Percentiles rank a stretch among this genome's conserved stretches.
Conservation (phyloP, 2,797 vertebrate genomes). For the Crax fasciolata region DNA sequence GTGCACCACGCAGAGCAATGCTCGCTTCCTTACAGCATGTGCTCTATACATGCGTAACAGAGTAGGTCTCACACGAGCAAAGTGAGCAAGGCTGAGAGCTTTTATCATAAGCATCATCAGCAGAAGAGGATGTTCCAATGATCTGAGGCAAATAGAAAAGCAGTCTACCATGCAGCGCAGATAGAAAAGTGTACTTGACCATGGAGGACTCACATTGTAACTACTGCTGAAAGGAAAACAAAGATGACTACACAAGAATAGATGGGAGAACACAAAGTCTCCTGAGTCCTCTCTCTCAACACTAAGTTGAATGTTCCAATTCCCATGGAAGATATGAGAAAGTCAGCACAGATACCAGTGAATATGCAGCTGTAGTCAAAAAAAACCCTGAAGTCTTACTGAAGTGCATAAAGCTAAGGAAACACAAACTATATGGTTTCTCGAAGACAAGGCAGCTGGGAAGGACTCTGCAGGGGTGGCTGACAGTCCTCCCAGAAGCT, state of each 20-base stretch:
- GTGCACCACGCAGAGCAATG: neutral
- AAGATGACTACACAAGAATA: neutral
- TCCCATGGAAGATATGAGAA: neutral
- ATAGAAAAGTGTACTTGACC: neutral
- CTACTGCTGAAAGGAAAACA: neutral
- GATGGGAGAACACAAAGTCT: neutral
- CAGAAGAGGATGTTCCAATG: neutral
- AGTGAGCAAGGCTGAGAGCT: neutral
- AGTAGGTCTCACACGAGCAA: neutral
- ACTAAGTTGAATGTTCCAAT: neutral
- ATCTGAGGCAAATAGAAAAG: neutral
- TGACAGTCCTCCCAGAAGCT: neutral
- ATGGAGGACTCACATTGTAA: neutral
- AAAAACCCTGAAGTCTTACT: neutral
- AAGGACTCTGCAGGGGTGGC: neutral
- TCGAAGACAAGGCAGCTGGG: neutral
- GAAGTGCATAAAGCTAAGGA: neutral
- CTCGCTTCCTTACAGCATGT: neutral
- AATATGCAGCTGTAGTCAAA: neutral
- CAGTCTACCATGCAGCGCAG: neutral
- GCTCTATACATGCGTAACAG: neutral
- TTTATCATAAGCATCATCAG: neutral
- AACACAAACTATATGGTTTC: neutral
- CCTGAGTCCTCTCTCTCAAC: neutral
- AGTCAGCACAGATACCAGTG: neutral